A percentile compares a stretch with the other conserved stretches of the same genome.
phyloP scores from a whole-genome alignment of 2,797 vertebrate species.

The Poeciliopsis presidionis region DNA sequence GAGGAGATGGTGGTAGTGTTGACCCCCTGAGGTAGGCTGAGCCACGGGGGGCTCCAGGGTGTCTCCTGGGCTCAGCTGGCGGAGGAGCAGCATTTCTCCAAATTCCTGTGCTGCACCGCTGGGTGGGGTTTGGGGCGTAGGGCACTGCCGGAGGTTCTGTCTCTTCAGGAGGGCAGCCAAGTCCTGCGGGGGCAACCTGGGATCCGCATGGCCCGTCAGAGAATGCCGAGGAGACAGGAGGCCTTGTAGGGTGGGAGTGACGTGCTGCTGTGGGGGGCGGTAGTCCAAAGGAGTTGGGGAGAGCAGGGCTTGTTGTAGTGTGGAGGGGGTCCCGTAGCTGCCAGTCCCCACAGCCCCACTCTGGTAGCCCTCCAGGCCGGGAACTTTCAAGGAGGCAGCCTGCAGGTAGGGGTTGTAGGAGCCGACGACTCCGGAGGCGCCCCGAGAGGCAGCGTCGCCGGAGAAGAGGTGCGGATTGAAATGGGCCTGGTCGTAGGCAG shows the following conservation, averaged over 20 bases:
- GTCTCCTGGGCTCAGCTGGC: conserved; percentile 91
- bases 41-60: conserved; percentile 81
- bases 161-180: conserved; percentile 91
- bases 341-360: conserved; percentile 67
- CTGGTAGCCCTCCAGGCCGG: conserved; percentile 89
- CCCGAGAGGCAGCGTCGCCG: conserved; percentile 76
- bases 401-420: conserved; percentile 85
- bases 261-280: conserved; percentile 88
- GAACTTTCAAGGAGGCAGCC: conserved; percentile 88
- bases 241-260: conserved; percentile 94
- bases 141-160: conserved; percentile 80
- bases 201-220: conserved; percentile 91
- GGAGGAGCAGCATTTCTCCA: conserved; percentile 89
- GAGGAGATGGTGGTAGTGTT: conserved; percentile 88
- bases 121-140: conserved; percentile 67
- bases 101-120: conserved; percentile 83
- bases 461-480: conserved; percentile 92
- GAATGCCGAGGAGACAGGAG: conserved; percentile 97
- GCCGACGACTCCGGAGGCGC: conserved; percentile 73
- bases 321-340: conserved; percentile 87
- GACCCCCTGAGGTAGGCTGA: conserved; percentile 71
- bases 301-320: conserved; percentile 96
- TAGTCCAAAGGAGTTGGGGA: conserved; percentile 95
- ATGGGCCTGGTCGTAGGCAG: conserved; percentile 91
- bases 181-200: conserved; percentile 89